phyloP scores from a whole-genome alignment of 2,888 invertebrate species.

The Lordiphosa fenestrarum region DNA sequence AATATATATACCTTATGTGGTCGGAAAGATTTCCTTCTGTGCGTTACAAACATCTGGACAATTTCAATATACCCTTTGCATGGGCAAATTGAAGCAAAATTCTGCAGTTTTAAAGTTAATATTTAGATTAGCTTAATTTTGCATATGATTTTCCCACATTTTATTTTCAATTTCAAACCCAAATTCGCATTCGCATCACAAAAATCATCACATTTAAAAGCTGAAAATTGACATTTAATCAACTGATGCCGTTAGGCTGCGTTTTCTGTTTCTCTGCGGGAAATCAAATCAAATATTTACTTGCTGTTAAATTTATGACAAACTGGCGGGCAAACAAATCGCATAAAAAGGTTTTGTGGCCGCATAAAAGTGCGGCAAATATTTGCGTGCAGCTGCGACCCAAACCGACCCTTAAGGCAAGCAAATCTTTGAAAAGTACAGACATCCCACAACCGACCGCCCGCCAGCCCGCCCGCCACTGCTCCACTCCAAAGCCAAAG shows the following conservation, averaged over 20 bases:
- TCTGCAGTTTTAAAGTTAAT: too few species aligned
- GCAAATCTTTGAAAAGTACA: too few species aligned
- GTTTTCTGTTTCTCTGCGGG: slow-evolving; percentile 3
- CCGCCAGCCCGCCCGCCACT: too few species aligned
- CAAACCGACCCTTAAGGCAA: slow-evolving; percentile 19
- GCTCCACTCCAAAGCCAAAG: not conserved
- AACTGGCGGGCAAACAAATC: slow-evolving; percentile 45
- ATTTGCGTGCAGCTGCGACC: slow-evolving; percentile 61
- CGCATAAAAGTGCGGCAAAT: slow-evolving; percentile 58
- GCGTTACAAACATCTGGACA: too few species aligned
- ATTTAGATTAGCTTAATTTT: too few species aligned
- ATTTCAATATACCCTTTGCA: too few species aligned
- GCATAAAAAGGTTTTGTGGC: slow-evolving; percentile 46
- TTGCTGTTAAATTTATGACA: slow-evolving; percentile 68
- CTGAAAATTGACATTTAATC: slow-evolving; percentile 39
- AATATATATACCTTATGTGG: too few species aligned
- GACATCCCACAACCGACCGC: too few species aligned
- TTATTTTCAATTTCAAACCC: too few species aligned
- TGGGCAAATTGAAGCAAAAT: too few species aligned
- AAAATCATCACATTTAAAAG: slow-evolving; percentile 34
- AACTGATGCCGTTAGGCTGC: slow-evolving; percentile 19
- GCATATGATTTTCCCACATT: too few species aligned
- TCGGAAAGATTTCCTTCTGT: too few species aligned
- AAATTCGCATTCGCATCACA: not conserved
- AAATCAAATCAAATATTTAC: slow-evolving; percentile 67